phyloP scores from a whole-genome alignment of 2,888 invertebrate species.

The Corbicula japonica region DNA sequence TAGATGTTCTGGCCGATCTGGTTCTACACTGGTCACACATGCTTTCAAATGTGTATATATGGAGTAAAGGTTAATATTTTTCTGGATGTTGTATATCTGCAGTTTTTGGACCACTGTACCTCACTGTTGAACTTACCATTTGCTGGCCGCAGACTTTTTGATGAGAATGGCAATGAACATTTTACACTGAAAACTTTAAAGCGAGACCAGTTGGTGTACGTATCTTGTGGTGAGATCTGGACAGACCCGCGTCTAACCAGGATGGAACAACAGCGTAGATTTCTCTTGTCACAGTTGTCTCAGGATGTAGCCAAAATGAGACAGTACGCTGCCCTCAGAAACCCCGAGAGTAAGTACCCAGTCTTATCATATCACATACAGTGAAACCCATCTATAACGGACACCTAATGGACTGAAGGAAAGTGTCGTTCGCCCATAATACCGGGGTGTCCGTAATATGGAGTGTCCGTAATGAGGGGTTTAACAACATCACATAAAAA shows the following conservation, averaged over 20 bases:
- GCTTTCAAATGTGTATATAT: too few species aligned
- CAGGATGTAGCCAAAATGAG: conserved; percentile 85
- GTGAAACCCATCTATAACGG: too few species aligned
- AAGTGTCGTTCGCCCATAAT: too few species aligned
- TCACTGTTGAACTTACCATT: conserved; percentile 83
- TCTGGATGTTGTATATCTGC: too few species aligned
- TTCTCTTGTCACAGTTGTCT: conserved; percentile 83
- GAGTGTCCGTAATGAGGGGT: too few species aligned
- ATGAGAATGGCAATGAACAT: conserved; percentile 84
- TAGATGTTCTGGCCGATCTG: too few species aligned
- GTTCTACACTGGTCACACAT: too few species aligned
- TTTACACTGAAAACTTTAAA: conserved; percentile 81
- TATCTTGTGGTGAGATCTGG: conserved; percentile 86
- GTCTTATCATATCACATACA: too few species aligned
- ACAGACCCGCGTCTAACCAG: conserved; percentile 84
- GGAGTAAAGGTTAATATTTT: too few species aligned
- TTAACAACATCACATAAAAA: too few species aligned
- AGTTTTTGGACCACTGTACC: conserved; percentile 86
- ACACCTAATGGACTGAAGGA: too few species aligned
- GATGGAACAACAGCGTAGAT: conserved; percentile 84
- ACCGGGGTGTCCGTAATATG: too few species aligned
- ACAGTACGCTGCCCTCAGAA: conserved; percentile 83
- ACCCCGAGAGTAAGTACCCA: conserved; percentile 80
- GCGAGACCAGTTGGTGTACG: conserved; percentile 84
- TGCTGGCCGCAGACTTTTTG: conserved; percentile 85